These are phyloP conservation scores for Ischnura elegans DNA, from an alignment of 2,888 invertebrate genomes.

Conservation along the genomic window DNA sequence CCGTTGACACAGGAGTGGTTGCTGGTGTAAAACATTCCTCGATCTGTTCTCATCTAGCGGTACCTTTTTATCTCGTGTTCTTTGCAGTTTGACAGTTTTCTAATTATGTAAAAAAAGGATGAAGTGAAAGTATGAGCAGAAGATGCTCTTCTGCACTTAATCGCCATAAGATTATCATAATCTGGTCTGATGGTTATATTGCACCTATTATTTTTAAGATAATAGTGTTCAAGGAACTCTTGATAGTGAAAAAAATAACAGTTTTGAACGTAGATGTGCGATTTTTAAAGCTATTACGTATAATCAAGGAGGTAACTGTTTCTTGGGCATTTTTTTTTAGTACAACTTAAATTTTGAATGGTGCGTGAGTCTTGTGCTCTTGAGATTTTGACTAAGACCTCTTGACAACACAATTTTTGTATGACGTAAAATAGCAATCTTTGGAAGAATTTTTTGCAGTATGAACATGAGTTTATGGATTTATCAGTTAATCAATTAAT, in stretches of 20 bases:
- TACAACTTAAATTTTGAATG: conserved; percentile 58
- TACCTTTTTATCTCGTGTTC: conserved; percentile 57
- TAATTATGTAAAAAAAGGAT: conserved; percentile 51
- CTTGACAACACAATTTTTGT: conserved; percentile 59
- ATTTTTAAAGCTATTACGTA: conserved; percentile 56
- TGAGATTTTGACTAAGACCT: conserved; percentile 64
- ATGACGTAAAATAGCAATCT: conserved; percentile 43
- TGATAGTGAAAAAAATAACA: conserved; percentile 34
- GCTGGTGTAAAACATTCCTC: conserved; percentile 66
- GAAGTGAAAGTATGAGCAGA: conserved; percentile 47
- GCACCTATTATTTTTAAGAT: conserved; percentile 63
- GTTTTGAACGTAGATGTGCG: conserved; percentile 50
- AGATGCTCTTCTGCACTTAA: conserved; percentile 51
- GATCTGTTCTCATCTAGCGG: conserved; percentile 52
- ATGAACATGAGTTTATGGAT: conserved; percentile 66
- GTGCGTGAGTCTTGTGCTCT: conserved; percentile 43
- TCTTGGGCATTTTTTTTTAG: conserved; percentile 50
- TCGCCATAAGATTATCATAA: conserved; percentile 53
- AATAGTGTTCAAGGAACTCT: conserved; percentile 44
- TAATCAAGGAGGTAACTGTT: conserved; percentile 55
- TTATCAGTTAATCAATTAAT: conserved; percentile 58
- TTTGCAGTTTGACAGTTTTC: conserved; percentile 52
- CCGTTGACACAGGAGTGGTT: conserved; percentile 24
- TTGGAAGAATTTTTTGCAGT: conserved; percentile 66
- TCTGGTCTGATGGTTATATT: conserved; percentile 52